Percentiles rank a stretch among this genome's conserved stretches.
Conservation (phyloP, 2,888 invertebrate species). For the Hemaris fuciformis region DNA sequence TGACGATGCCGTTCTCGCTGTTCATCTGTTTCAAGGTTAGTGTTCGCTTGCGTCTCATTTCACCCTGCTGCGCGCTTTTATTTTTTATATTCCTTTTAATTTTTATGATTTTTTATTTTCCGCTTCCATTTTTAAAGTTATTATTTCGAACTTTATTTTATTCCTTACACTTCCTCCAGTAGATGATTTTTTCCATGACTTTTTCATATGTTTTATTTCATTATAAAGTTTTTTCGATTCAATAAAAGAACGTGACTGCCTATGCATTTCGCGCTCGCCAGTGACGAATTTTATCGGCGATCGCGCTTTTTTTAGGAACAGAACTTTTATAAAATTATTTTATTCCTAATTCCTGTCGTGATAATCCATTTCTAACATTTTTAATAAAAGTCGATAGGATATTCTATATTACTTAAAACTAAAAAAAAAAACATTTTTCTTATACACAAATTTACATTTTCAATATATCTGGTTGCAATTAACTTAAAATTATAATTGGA, state of each 20-base stretch:
- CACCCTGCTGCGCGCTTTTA: background rate
- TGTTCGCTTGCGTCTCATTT: background rate
- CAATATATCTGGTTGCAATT: background rate
- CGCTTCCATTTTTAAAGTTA: background rate
- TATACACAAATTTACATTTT: background rate
- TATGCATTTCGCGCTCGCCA: background rate
- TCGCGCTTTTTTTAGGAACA: background rate
- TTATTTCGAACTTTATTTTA: no score
- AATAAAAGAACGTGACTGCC: background rate
- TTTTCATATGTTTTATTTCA: no score
- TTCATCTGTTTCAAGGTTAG: conserved; percentile 96
- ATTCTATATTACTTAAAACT: background rate
- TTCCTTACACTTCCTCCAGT: background rate
- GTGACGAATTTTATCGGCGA: background rate
- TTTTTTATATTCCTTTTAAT: background rate
- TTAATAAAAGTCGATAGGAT: no score
- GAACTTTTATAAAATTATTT: background rate
- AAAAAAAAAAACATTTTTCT: no score
- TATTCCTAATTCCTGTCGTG: no score
- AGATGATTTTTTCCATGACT: no score
- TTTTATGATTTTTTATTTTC: background rate
- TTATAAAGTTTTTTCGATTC: no score
- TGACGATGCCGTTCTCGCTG: conserved; percentile 95
- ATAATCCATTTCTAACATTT: no score
- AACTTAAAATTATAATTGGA: background rate